Evolutionary conservation across 2,113 vertebrate species (phyloP).

Genomic region (Odontesthes bonariensis): DNA sequence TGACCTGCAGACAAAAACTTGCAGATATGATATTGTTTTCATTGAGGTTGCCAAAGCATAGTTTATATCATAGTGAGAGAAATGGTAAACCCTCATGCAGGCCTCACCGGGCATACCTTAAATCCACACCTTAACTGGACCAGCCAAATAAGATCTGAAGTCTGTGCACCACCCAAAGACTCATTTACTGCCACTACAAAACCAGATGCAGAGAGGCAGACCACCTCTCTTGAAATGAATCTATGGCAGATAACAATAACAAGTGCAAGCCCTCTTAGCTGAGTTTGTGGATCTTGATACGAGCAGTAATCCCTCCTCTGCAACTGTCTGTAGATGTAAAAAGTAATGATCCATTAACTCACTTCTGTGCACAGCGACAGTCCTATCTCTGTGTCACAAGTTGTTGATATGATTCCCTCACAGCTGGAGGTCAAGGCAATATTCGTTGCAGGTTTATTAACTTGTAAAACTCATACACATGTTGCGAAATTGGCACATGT

Average conservation of each 20-base stretch:
- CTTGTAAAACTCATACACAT: conserved; percentile 12
- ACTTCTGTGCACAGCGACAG: conserved; percentile 7
- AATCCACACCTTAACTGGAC: no score
- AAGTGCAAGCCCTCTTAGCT: background rate
- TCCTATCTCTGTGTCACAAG: background rate
- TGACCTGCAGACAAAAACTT: no score
- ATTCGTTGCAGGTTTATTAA: conserved; percentile 44
- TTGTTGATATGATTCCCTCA: background rate
- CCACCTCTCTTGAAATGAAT: no score
- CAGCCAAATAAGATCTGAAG: no score
- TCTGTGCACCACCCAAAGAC: no score
- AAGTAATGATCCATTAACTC: conserved; percentile 26
- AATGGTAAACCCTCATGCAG: no score
- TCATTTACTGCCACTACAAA: no score
- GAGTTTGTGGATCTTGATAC: background rate
- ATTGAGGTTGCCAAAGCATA: no score
- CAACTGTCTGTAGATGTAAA: conserved; percentile 17
- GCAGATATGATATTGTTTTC: no score
- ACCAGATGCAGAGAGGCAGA: no score
- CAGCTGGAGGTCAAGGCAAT: conserved; percentile 32
- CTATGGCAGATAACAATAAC: background rate
- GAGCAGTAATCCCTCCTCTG: conserved; percentile 5
- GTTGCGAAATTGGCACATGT: conserved; percentile 34
- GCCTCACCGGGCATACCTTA: no score
- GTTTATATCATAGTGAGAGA: no score